Base-by-base conservation (phyloP, 2,113 vertebrate species). In the Amazona vittata region DNA sequence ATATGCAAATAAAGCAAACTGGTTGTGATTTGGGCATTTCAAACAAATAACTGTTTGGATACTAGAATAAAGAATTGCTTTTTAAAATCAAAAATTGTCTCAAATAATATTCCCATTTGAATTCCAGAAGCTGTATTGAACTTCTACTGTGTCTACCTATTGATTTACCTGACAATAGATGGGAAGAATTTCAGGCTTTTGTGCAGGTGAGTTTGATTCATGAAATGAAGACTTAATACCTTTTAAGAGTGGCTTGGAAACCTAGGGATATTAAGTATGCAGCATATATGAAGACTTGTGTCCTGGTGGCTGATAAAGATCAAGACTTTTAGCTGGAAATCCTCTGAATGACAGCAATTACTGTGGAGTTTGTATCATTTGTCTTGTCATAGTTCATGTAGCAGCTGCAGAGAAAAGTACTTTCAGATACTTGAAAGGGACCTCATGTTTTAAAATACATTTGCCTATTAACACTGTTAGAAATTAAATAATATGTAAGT, bases 41-140 rank as follows among this genome's bases (percentile, higher is more conserved):
- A 91, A 95, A 62, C 62, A 87, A 71, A 71, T 85, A 78, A 16
- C n/a, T 78, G 0, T 94, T 63, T 76, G 70, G 14, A 50, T 78
- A 44, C 5, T 88, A 84, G 49, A 93, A 88, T 86, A 71, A 71
- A 13, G 69, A 77, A 59, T 92, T 95, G 52, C 71, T 35, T 80
- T 88, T 79, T 44, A 81, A 19, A 15, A 18, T 46, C 19, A 88
- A 77, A 80, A 78, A 63, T 82, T 81, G 25, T 37, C 4, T 95
- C 11, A 8, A 71, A 35, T 90, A 81, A 69, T 92, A 46, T 65
- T 83, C 8, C 69, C 50, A 28, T 94, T 89, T 96, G 93, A 96
- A 62, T 94, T 98, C 53, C 96, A 99, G 99, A 98, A 99, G 99
- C 97, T 99, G 99, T 98, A 98, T 99, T 96, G 99, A 99, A 97